Percentiles rank a stretch among this genome's conserved stretches.
These are phyloP conservation scores for Etheostoma nigrum DNA, from an alignment of 2,797 vertebrate genomes.

Conservation along the genomic window DNA sequence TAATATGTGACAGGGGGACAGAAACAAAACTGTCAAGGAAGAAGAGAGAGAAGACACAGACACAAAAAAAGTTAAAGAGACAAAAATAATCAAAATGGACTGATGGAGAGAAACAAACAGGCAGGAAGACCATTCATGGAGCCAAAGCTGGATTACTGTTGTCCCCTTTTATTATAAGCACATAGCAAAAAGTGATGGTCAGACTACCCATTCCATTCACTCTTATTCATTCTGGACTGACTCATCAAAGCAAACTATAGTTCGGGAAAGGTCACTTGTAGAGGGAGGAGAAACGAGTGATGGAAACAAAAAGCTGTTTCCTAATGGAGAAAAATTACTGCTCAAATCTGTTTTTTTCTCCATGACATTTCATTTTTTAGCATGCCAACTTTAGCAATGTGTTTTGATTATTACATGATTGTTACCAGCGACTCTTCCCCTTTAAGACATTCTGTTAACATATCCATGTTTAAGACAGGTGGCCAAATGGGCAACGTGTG, in stretches of 20 bases:
- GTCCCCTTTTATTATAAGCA: background rate
- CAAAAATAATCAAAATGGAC: constrained; percentile 9
- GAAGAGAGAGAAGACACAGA: constrained; percentile 6
- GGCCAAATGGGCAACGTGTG: too few species aligned
- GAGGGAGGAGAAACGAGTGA: constrained; percentile 2
- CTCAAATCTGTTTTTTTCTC: background rate
- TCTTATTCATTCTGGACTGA: constrained; percentile 17
- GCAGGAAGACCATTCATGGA: background rate
- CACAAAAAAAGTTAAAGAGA: background rate
- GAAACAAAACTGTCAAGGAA: constrained; percentile 34
- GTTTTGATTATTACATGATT: constrained; percentile 1
- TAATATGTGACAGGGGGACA: constrained; percentile 43
- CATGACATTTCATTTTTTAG: constrained; percentile 28
- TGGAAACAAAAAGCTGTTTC: constrained; percentile 10
- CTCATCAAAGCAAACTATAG: constrained; percentile 7
- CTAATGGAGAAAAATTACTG: constrained; percentile 28
- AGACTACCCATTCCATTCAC: background rate
- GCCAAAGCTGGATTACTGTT: background rate
- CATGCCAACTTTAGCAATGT: constrained; percentile 17
- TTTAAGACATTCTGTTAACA: too few species aligned
- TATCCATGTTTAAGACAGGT: too few species aligned
- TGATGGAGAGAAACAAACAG: background rate
- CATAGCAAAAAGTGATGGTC: background rate
- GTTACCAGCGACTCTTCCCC: too few species aligned
- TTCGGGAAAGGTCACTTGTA: constrained; percentile 22